phyloP scores from a whole-genome alignment of 2,797 vertebrate genomes.

The Molothrus ater region DNA sequence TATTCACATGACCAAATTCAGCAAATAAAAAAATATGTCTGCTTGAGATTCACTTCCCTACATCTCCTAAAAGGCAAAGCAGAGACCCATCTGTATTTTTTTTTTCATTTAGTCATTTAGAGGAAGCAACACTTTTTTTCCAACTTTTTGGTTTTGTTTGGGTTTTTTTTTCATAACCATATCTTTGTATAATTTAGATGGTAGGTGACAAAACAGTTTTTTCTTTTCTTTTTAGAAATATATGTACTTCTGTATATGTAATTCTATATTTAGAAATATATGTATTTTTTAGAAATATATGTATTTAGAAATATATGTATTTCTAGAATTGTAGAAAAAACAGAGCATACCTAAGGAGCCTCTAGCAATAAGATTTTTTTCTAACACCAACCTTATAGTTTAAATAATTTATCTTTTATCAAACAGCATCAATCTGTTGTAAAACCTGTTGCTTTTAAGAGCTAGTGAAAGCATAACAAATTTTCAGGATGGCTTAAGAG shows the following conservation, averaged over 20 bases:
- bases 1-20: neutral
- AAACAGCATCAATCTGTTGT: neutral
- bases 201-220: neutral
- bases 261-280: too few species aligned
- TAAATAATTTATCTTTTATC: neutral
- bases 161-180: neutral
- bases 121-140: accelerated
- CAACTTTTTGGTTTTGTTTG: neutral
- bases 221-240: neutral
- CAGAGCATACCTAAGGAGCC: neutral
- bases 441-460: neutral
- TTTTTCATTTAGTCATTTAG: neutral
- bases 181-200: neutral
- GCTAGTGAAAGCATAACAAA: neutral
- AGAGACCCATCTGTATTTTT: neutral
- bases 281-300: too few species aligned
- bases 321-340: neutral
- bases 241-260: neutral
- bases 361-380: neutral
- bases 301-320: neutral
- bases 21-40: neutral
- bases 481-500: neutral
- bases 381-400: neutral
- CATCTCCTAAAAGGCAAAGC: neutral
- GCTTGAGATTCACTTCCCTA: neutral